phyloP scores from a whole-genome alignment of 2,113 vertebrate genomes.

The Geococcyx californianus region DNA sequence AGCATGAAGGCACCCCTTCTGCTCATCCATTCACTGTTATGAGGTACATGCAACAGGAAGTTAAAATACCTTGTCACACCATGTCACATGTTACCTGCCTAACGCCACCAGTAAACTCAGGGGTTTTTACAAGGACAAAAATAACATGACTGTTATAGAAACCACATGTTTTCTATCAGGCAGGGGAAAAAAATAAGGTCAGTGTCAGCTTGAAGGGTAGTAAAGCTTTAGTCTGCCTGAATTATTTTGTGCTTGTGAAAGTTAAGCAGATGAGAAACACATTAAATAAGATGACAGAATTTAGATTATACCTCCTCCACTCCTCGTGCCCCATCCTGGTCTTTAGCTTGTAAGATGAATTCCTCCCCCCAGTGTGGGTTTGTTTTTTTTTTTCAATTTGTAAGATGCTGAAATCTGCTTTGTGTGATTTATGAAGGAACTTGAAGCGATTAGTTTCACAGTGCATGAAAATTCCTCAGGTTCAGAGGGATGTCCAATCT shows the following conservation, averaged over 20 bases:
- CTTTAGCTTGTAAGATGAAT: slow-evolving; percentile 61
- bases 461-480: slow-evolving; percentile 85
- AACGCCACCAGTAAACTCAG: not conserved
- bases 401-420: slow-evolving; percentile 85
- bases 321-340: slow-evolving; percentile 10
- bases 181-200: slow-evolving; percentile 58
- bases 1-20: not conserved
- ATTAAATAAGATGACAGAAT: slow-evolving; percentile 75
- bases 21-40: not conserved
- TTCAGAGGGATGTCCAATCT: slow-evolving; percentile 82
- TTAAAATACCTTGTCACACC: not conserved
- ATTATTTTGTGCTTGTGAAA: slow-evolving; percentile 77
- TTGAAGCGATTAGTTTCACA: slow-evolving; percentile 87
- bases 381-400: slow-evolving; percentile 71
- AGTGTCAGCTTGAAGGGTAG: slow-evolving; percentile 57
- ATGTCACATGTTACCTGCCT: not conserved
- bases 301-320: slow-evolving; percentile 63
- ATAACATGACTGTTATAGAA: slow-evolving; percentile 51
- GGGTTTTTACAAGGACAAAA: slow-evolving; percentile 25
- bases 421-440: slow-evolving; percentile 86
- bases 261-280: slow-evolving; percentile 78
- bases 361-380: not conserved
- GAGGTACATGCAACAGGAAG: not conserved
- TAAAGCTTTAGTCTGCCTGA: slow-evolving; percentile 69
- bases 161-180: slow-evolving; percentile 51